A percentile compares a stretch with the other conserved stretches of the same genome.
phyloP scores from a whole-genome alignment of 2,113 vertebrate species.

The Callorhinus ursinus region DNA sequence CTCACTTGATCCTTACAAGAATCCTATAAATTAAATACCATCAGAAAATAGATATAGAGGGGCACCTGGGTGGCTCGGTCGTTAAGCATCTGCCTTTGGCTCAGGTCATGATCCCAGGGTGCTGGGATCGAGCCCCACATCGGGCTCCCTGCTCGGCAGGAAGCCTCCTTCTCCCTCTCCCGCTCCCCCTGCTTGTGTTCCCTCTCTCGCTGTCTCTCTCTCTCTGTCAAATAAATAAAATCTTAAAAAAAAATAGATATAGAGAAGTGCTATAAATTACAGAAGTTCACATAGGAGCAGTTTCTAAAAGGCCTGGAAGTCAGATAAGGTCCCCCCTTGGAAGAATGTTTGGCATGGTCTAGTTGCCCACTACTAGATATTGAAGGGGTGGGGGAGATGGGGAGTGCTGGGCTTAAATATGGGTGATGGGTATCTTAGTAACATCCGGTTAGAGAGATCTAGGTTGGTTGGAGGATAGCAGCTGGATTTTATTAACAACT shows the following conservation, averaged over 20 bases:
- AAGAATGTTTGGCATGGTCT: background rate
- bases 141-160: too few relatives aligned
- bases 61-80: too few relatives aligned
- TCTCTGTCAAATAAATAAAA: too few relatives aligned
- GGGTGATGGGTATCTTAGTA: background rate
- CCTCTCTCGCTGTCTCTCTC: too few relatives aligned
- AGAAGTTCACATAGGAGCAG: background rate
- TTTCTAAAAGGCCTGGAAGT: background rate
- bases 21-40: background rate
- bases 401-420: background rate
- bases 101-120: too few relatives aligned
- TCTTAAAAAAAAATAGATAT: background rate
- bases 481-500: conserved; percentile 21
- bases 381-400: background rate
- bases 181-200: too few relatives aligned
- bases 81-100: too few relatives aligned
- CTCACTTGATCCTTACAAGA: conserved; percentile 40
- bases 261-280: background rate
- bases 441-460: background rate
- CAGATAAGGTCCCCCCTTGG: background rate
- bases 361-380: background rate
- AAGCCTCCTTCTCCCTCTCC: too few relatives aligned
- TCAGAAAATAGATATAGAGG: background rate
- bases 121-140: too few relatives aligned
- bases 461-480: background rate